Conservation (phyloP, 2,113 vertebrate genomes). For the Perca schrenkii region DNA sequence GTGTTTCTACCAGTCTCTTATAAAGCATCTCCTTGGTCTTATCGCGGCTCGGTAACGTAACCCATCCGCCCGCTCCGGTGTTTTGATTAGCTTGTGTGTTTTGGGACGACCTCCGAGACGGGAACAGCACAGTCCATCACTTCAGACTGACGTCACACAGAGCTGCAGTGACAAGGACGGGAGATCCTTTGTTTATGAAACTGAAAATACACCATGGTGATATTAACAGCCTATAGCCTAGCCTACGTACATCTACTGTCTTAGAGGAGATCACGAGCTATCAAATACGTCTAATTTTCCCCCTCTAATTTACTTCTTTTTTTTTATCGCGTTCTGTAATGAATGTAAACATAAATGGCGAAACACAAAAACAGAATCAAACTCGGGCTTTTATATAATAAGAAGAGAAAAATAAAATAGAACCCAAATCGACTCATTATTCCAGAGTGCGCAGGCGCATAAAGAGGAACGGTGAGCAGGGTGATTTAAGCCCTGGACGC, state of each 20-base stretch:
- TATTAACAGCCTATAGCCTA: not conserved
- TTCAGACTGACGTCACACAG: constrained; percentile 51
- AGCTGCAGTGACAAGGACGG: constrained; percentile 64
- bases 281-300: not conserved
- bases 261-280: not conserved
- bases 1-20: constrained; percentile 67
- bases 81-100: constrained; percentile 1
- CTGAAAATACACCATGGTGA: not conserved
- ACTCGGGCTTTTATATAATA: constrained; percentile 75
- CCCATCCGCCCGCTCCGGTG: constrained; percentile 24
- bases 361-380: constrained; percentile 76
- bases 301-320: too few species aligned
- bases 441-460: constrained; percentile 51
- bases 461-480: accelerated
- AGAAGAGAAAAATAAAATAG: constrained; percentile 78
- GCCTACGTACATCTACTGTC: too few species aligned
- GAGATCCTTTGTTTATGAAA: constrained; percentile 1
- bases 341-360: constrained; percentile 75
- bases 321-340: constrained; percentile 68
- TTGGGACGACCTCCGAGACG: constrained; percentile 62
- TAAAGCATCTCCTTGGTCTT: constrained; percentile 57
- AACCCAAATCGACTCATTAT: constrained; percentile 79
- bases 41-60: constrained; percentile 53
- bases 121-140: constrained; percentile 74
- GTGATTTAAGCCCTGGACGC: not conserved